Evolutionary conservation across 1,140 invertebrate genomes (phyloP).

Genomic region (Samia ricini): DNA sequence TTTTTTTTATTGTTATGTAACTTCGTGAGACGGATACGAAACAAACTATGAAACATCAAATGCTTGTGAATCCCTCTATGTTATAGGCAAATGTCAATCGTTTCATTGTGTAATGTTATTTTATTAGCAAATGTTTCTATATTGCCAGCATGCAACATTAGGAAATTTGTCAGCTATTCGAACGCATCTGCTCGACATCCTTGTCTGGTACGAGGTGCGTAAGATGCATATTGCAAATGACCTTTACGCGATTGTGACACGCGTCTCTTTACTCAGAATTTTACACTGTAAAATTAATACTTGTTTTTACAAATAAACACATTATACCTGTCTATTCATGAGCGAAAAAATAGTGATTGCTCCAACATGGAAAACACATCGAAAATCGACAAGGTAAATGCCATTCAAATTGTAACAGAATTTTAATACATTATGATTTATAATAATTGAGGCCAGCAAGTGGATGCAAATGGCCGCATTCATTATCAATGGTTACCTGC

Average conservation of each 20-base stretch:
- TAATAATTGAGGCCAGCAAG: constrained; percentile 67
- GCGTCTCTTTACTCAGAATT: neutral
- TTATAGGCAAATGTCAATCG: constrained; percentile 54
- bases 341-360: constrained; percentile 1
- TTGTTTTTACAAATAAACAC: neutral
- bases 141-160: constrained; percentile 39
- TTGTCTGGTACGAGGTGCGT: constrained; percentile 19
- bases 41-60: constrained; percentile 23
- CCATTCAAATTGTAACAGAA: constrained; percentile 25
- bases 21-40: constrained; percentile 22
- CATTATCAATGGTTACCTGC: constrained; percentile 38
- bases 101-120: constrained; percentile 48
- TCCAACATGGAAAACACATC: neutral
- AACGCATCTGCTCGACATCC: constrained; percentile 37
- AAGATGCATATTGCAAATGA: constrained; percentile 8
- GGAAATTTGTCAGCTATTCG: constrained; percentile 42
- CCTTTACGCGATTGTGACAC: constrained; percentile 4
- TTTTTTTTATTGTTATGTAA: constrained; percentile 33
- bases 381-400: constrained; percentile 10
- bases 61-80: constrained; percentile 5
- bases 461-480: constrained; percentile 56
- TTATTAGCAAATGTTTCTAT: constrained; percentile 58
- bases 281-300: neutral
- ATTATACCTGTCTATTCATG: neutral
- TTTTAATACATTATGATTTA: constrained; percentile 62